Percentiles rank a stretch among this genome's conserved stretches.
Conservation (phyloP, 2,888 invertebrate species). For the Aleiodes alternator region DNA sequence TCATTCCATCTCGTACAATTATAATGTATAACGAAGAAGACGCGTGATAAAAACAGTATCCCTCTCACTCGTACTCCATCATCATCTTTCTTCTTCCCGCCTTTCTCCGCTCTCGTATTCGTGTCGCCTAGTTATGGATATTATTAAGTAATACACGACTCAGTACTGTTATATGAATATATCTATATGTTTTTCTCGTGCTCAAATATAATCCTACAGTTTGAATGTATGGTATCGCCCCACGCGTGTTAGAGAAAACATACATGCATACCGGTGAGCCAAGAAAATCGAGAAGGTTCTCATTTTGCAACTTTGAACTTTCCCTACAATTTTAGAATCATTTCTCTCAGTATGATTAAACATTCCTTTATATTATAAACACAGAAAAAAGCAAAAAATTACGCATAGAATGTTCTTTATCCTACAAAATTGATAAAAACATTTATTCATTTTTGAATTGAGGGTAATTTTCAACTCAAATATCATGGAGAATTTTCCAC, state of each 20-base stretch:
- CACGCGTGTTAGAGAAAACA: conserved; percentile 35
- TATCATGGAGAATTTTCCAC: no score
- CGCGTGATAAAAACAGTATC: conserved; percentile 1
- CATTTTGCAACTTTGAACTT: conserved; percentile 48
- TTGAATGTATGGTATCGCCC: conserved; percentile 10
- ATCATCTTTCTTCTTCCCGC: conserved; percentile 48
- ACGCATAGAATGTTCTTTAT: no score
- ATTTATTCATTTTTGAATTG: no score
- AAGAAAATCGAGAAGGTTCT: conserved; percentile 65
- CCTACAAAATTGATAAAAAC: no score
- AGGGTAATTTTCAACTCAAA: no score
- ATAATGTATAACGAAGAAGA: no score
- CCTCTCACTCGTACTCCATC: conserved; percentile 32
- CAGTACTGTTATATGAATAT: not conserved
- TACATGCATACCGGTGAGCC: conserved; percentile 54
- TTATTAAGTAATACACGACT: conserved; percentile 68
- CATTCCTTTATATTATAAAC: not conserved
- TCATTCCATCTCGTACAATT: not conserved
- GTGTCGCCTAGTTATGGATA: conserved; percentile 68
- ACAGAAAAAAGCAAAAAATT: not conserved
- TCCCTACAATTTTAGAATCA: not conserved
- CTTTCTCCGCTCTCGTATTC: conserved; percentile 53
- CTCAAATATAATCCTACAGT: conserved; percentile 9
- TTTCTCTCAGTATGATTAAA: not conserved
- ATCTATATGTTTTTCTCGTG: conserved; percentile 10